phyloP scores from a whole-genome alignment of 2,888 invertebrate genomes.

The Ferrisia virgata region DNA sequence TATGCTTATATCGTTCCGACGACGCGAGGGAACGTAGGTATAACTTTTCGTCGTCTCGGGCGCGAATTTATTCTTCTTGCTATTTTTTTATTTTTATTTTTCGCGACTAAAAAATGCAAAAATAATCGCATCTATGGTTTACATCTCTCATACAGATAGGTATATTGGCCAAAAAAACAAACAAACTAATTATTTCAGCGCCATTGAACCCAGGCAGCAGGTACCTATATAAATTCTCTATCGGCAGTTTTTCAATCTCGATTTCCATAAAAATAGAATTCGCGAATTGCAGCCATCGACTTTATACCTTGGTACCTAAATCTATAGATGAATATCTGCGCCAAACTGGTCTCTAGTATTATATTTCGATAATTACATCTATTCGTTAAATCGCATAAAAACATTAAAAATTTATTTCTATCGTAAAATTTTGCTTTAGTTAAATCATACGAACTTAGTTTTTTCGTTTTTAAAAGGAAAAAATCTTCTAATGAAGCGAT shows the following conservation, averaged over 20 bases:
- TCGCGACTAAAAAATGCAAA: background rate
- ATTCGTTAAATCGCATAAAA: background rate
- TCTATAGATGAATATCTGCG: background rate
- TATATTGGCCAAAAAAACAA: background rate
- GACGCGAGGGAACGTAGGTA: background rate
- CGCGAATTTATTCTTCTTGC: background rate
- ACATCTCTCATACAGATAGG: background rate
- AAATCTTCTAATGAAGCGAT: conserved; percentile 13
- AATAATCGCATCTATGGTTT: background rate
- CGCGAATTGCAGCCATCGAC: too few relatives aligned
- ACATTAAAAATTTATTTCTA: conserved; percentile 32
- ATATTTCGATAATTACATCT: conserved; percentile 3
- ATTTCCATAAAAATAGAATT: background rate
- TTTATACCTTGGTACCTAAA: too few relatives aligned
- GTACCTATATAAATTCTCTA: background rate
- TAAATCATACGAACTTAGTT: background rate
- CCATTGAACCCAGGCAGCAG: too few relatives aligned
- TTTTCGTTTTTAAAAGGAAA: background rate
- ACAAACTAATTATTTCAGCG: conserved; percentile 6
- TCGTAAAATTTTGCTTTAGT: conserved; percentile 13
- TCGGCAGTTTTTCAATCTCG: background rate
- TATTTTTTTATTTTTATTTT: background rate
- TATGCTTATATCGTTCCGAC: background rate
- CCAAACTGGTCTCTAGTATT: background rate
- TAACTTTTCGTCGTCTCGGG: background rate